Evolutionary conservation across 1,140 invertebrate genomes (phyloP).

Genomic region (Drosophila nannoptera): DNA sequence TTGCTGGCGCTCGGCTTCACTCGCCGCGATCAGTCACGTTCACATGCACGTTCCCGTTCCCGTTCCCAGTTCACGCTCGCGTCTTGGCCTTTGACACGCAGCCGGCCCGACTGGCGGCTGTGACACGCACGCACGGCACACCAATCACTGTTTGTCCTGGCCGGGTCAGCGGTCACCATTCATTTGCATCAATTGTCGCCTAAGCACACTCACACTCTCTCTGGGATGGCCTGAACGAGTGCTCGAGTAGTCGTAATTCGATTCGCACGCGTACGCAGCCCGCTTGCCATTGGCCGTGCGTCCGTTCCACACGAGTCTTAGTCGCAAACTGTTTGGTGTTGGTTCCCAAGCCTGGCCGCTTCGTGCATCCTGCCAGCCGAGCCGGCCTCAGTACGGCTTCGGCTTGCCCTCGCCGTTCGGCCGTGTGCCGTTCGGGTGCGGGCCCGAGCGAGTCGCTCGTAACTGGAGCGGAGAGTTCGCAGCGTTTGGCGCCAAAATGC

Average conservation of each 20-base stretch:
- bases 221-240: slow-evolving; percentile 14
- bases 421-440: slow-evolving; percentile 18
- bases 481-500: slow-evolving; percentile 68
- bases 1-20: slow-evolving; percentile 24
- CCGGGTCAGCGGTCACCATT: slow-evolving; percentile 22
- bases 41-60: slow-evolving; percentile 18
- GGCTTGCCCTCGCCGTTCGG: slow-evolving; percentile 1
- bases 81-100: slow-evolving; percentile 12
- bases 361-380: slow-evolving; percentile 39
- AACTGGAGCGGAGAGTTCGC: slow-evolving; percentile 1
- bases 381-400: background rate
- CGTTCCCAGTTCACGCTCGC: background rate
- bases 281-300: slow-evolving; percentile 69
- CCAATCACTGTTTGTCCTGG: slow-evolving; percentile 23
- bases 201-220: slow-evolving; percentile 27
- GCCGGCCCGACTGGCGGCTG: slow-evolving; percentile 2
- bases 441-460: slow-evolving; percentile 19
- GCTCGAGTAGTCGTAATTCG: slow-evolving; percentile 37
- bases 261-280: slow-evolving; percentile 40
- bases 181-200: slow-evolving; percentile 33
- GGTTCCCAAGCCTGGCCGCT: slow-evolving; percentile 37
- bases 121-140: slow-evolving; percentile 25
- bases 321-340: slow-evolving; percentile 75
- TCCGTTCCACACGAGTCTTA: slow-evolving; percentile 73
- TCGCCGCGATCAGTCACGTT: slow-evolving; percentile 25